Conservation (phyloP, 2,888 invertebrate genomes). For the Apantesis nais region DNA sequence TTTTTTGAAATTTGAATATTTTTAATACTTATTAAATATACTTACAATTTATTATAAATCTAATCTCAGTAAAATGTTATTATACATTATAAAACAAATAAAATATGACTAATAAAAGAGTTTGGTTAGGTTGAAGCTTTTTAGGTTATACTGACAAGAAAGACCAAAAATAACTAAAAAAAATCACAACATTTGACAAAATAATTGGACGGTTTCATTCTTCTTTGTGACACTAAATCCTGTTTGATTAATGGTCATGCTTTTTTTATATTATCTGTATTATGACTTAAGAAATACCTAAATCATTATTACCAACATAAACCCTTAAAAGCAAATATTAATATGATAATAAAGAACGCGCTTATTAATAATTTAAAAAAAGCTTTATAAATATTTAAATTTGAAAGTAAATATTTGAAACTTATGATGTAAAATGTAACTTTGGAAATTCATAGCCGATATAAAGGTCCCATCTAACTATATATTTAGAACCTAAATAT, state of each 20-base stretch:
- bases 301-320: neutral
- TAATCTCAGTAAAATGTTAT: neutral
- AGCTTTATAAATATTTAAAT: slow-evolving; percentile 1
- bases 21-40: neutral
- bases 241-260: neutral
- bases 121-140: neutral
- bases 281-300: neutral
- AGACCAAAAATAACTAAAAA: neutral
- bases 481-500: slow-evolving; percentile 68
- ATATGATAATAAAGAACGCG: neutral
- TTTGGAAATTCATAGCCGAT: slow-evolving; percentile 82
- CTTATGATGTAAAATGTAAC: slow-evolving; percentile 40
- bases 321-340: neutral
- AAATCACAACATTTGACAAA: neutral
- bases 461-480: slow-evolving; percentile 64
- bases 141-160: neutral
- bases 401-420: slow-evolving; percentile 4
- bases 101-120: neutral
- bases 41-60: neutral
- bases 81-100: neutral
- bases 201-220: neutral
- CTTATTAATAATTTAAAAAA: slow-evolving; percentile 12
- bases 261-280: neutral
- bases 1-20: neutral
- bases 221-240: neutral